Evolutionary conservation across 2,888 invertebrate genomes (phyloP), one percentile per base, ranked within the genome.

Genomic region (Nineta flava): DNA sequence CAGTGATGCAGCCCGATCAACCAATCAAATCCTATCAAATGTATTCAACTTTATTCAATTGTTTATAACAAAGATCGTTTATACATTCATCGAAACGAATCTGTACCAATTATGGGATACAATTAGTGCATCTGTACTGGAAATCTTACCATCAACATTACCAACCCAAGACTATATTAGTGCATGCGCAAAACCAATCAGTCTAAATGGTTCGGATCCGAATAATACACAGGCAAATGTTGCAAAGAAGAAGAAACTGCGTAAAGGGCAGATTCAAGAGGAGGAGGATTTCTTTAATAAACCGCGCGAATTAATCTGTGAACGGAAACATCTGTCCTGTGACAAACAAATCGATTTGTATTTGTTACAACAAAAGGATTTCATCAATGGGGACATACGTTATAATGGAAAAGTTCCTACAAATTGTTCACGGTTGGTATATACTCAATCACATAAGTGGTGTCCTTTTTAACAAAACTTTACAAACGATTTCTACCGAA

Each of bases 271-370:
- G 42, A 59, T 61, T 4, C 61, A 65, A 13, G 68, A 73, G 45
- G 66, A 70, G 42, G 67, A 67, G 19, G 65, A 71, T 55, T 57
- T 59, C 48, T 55, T 58, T 16, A 57, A 54, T 42, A 56, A 59
- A 51, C 51, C 55, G 46, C 42, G 49, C 67, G 70, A 46, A 57
- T 62, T 47, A 61, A 61, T 49, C 53, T 53, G 55, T 61, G 63
- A 51, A 59, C 61, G n/a, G 57, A 61, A 71, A 72, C 58, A 60
- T 70, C 61, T 65, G 66, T 77, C 86, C 2, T 88, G 88, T 63
- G 88, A 88, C 62, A 79, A 80, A 61, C 73, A 76, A 53, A 77
- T 81, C 51, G 76, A 75, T 34, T 67, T 88, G 3, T 88, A 81
- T 62, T 76, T 80, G 47, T 63, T 84, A 54, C 76, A 83, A 55